Conservation (phyloP, 2,113 vertebrate species). For the Corynorhinus townsendii region DNA sequence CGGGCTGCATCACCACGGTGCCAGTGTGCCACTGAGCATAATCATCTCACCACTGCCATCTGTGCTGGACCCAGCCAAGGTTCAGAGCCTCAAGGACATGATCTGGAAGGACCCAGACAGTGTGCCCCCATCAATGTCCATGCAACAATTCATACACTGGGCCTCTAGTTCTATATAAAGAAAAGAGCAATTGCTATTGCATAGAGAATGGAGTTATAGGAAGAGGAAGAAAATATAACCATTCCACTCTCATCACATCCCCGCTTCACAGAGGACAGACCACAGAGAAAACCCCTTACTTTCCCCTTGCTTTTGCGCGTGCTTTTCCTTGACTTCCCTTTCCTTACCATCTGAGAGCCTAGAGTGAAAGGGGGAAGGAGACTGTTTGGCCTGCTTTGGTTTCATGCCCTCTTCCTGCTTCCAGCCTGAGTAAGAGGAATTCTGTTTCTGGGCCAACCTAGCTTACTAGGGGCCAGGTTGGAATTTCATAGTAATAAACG, state of each 20-base stretch:
- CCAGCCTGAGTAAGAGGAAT: background rate
- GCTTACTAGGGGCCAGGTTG: background rate
- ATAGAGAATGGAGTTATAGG: background rate
- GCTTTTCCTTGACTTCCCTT: background rate
- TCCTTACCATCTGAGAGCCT: background rate
- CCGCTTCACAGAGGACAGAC: background rate
- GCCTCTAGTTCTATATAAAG: background rate
- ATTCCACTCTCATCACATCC: accelerated
- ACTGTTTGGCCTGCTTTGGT: background rate
- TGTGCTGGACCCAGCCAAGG: conserved; percentile 84
- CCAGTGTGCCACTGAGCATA: conserved; percentile 84
- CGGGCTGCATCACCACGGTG: conserved; percentile 80
- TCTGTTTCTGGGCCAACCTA: background rate
- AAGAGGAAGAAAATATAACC: background rate
- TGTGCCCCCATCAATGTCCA: conserved; percentile 89
- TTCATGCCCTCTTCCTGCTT: background rate
- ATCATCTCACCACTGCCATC: conserved; percentile 88
- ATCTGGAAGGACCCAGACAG: conserved; percentile 80
- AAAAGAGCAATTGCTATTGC: background rate
- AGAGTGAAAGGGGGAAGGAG: background rate
- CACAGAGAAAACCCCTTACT: background rate
- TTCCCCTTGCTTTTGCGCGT: background rate
- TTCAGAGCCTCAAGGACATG: conserved; percentile 86
- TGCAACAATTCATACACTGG: too few species aligned
- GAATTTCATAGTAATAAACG: background rate